Evolutionary conservation across 2,113 vertebrate genomes (phyloP).

Genomic region (Cranoglanis bouderius): DNA sequence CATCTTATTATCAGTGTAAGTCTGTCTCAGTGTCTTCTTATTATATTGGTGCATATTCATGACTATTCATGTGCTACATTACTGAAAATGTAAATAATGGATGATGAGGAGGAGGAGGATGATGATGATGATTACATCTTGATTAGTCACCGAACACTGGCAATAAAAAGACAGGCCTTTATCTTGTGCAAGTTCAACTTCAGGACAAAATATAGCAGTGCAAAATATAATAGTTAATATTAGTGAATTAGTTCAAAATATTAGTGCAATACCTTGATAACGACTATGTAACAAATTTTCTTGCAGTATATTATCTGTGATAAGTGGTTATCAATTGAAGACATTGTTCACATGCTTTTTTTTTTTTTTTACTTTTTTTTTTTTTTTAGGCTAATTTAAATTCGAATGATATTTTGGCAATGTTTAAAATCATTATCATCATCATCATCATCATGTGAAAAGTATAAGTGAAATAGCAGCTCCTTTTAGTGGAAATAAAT

Average conservation of each 20-base stretch:
- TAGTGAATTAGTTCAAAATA: not conserved
- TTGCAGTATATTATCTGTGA: not conserved
- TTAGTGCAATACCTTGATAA: not conserved
- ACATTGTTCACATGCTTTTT: not conserved
- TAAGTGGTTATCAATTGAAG: not conserved
- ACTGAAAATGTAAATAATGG: not conserved
- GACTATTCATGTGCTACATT: not conserved
- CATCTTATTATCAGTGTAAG: not conserved
- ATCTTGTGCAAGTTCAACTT: not conserved
- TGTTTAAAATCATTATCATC: not conserved
- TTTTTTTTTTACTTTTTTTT: not conserved
- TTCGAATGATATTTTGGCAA: not conserved
- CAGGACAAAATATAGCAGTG: not conserved
- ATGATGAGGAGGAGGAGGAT: no score
- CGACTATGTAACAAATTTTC: not conserved
- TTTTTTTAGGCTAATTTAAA: not conserved
- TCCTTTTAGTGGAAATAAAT: not conserved
- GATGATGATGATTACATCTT: not conserved
- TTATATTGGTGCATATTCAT: not conserved
- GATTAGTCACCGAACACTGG: not conserved
- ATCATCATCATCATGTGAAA: not conserved
- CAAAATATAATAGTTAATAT: not conserved
- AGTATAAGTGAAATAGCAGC: not conserved
- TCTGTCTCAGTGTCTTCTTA: not conserved
- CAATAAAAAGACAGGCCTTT: not conserved